Evolutionary conservation across 2,113 vertebrate species (phyloP).

Genomic region (Ciconia stormi): DNA sequence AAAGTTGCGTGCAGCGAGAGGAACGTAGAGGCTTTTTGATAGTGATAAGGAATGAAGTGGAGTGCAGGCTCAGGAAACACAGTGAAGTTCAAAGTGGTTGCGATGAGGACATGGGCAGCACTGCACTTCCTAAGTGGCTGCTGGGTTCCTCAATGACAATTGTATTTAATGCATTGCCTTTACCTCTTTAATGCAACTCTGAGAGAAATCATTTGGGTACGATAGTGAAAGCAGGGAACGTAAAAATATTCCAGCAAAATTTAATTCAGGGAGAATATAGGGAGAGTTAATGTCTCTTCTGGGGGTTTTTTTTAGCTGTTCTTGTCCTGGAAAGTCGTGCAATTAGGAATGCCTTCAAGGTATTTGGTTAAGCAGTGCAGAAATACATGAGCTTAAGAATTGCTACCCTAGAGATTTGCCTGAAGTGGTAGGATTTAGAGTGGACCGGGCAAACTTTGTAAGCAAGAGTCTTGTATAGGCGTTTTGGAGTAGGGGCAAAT

Average conservation of each 20-base stretch:
- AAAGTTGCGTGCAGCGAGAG: not conserved
- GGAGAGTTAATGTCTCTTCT: not conserved
- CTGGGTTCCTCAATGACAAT: not conserved
- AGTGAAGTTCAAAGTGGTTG: not conserved
- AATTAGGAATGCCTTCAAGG: not conserved
- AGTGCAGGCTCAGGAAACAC: not conserved
- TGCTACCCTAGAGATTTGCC: not conserved
- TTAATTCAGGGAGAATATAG: not conserved
- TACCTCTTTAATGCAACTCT: not conserved
- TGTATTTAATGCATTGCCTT: not conserved
- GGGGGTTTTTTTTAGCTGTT: not conserved
- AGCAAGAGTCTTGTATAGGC: not conserved
- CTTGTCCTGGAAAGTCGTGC: not conserved
- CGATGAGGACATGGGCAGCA: accelerated
- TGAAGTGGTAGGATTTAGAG: not conserved
- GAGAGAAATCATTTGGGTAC: not conserved
- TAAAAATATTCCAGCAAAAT: not conserved
- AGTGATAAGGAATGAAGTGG: not conserved
- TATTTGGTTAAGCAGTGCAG: not conserved
- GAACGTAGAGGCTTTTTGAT: not conserved
- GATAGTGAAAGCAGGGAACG: accelerated
- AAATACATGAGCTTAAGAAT: not conserved
- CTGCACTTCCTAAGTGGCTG: not conserved
- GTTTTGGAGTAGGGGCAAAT: not conserved
- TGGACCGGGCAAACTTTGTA: not conserved